Evolutionary conservation across 2,113 vertebrate genomes (phyloP), one percentile per base, ranked within the genome.

Genomic region (Pseudorhombus dupliciocellatus): DNA sequence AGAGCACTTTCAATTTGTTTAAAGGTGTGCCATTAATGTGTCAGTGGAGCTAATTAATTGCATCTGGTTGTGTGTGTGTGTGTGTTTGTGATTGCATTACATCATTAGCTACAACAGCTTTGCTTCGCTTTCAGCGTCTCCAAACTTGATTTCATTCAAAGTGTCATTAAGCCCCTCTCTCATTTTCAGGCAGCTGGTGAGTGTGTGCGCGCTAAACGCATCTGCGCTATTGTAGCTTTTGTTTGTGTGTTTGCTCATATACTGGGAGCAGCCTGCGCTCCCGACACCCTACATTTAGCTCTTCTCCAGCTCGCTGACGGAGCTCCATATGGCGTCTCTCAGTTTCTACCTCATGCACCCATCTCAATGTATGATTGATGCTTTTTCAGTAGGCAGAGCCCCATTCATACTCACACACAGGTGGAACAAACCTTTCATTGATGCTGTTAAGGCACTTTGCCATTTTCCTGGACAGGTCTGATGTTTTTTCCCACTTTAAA

Each of bases 221-320:
- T 51, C 61, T 46, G 31, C 22, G 57, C 9, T 42, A 52, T 37
- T 25, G 11, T 63, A 40, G 12, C 34, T 37, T 37, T 10, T 37
- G 21, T 60, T 16, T 40, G 34, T 64, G 20, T 59, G 59, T 57
- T 14, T 40, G 26, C 48, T 18, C 46, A 31, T 76, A 52, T 61
- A 75, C 60, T 68, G 18, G 16, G 48, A 46, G 48, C 62, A 73
- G 57, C 48, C 40, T 78, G 68, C 63, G 30, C 75, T 80, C 48
- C 34, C 51, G 80, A 88, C 85, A 88, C 80, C 81, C 80, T 84
- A 75, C 81, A 85, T 88, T 91, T 86, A 88, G 71, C 70, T 88
- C 71, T 53, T 70, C 42, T 69, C 61, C 83, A 82, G 73, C 77
- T 77, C 72, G 42, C 51, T 84, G 84, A 67, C 48, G 26, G 20